These are phyloP conservation scores for Mesorhabditis sp. DNA, from an alignment of 2,888 invertebrate genomes.

Conservation along the genomic window DNA sequence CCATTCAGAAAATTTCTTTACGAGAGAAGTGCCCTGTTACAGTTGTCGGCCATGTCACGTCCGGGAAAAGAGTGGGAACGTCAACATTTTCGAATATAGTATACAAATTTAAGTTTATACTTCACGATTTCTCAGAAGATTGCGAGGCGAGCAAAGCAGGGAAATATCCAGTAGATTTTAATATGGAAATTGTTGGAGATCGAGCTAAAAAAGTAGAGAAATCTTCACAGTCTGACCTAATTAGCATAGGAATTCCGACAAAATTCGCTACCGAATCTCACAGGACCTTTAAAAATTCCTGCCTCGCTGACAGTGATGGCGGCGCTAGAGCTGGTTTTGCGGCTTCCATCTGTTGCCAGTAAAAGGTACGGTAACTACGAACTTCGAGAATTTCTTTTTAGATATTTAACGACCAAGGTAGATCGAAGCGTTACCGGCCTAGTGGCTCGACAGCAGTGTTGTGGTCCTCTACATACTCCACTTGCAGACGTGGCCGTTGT, in stretches of 20 bases:
- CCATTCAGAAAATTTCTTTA: slow-evolving; percentile 72
- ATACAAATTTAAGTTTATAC: not conserved
- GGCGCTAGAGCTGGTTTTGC: slow-evolving; percentile 75
- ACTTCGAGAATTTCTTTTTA: slow-evolving; percentile 5
- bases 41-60: slow-evolving; percentile 81
- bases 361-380: slow-evolving; percentile 67
- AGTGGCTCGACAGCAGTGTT: slow-evolving; percentile 94
- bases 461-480: slow-evolving; percentile 92
- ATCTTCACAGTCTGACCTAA: slow-evolving; percentile 61
- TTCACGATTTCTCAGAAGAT: slow-evolving; percentile 5
- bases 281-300: slow-evolving; percentile 61
- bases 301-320: slow-evolving; percentile 67
- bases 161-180: slow-evolving; percentile 38
- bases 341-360: slow-evolving; percentile 83
- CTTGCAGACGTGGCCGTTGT: slow-evolving; percentile 84
- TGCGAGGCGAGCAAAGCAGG: not conserved
- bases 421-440: slow-evolving; percentile 84
- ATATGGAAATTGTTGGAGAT: slow-evolving; percentile 36
- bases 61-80: slow-evolving; percentile 67
- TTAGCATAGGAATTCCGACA: not conserved
- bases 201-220: slow-evolving; percentile 58
- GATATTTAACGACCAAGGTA: slow-evolving; percentile 47
- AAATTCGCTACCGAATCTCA: slow-evolving; percentile 1
- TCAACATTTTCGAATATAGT: slow-evolving; percentile 60
- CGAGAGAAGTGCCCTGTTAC: slow-evolving; percentile 88